Base-by-base conservation (phyloP, 2,113 vertebrate species). In the Ceratotherium simum region DNA sequence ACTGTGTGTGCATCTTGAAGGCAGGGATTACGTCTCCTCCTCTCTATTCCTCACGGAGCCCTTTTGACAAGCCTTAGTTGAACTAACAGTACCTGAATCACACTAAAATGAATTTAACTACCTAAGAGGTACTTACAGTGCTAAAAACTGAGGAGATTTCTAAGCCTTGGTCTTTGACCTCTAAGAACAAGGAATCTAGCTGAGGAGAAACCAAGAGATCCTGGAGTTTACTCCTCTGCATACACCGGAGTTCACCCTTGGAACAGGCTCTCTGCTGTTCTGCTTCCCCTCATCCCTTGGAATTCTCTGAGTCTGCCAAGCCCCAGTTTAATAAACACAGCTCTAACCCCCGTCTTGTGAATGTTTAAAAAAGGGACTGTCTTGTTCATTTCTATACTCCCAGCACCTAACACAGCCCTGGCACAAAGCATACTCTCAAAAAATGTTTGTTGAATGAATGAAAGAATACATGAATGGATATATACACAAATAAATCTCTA, bases 301-400 rank as follows among this genome's bases (percentile, higher is more conserved):
- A 56, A 84, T 14, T 73, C 86, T 58, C 10, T 17, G 65, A 88
- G 60, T 4, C 33, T 69, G 72, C 27, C 48, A 58, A 60, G 2
- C 6, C 9, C 21, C 21, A 36, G 46, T 78, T 89, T 80, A 29
- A 87, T 82, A 56, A 91, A 73, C 14, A 78, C 20, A 56, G 56
- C 13, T 48, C 67, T 76, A 84, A 76, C 1, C 33, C 27, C n/a
- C 17, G 54, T 10, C 36, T 90, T 84, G 6, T 73, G 64, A 48
- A 51, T 89, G 16, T 84, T 75, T 89, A 78, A 11, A 91, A 75
- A 91, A 62, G 31, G n/a, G 25, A 69, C 51, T 39, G 4, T 87
- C 76, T 95, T 69, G n/a, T 82, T 96, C 33, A 39, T 72, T 79
- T 91, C 91, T 42, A 13, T 46, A 75, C 51, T 92, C 56, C 72